Base-by-base conservation (phyloP, 2,888 invertebrate species). In the Aphrophora alni region DNA sequence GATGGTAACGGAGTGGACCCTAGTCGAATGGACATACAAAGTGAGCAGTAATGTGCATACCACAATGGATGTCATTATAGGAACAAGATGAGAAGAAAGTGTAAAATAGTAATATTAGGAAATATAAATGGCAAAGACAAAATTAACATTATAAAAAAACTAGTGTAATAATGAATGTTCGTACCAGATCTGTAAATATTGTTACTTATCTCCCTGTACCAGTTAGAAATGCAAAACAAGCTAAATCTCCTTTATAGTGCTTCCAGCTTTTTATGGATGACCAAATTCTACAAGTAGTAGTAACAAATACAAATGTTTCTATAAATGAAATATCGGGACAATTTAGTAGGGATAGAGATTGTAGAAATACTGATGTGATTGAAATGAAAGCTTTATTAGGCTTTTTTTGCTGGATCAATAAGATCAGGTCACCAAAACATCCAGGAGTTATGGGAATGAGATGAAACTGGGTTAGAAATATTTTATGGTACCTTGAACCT, bases 311-410 rank as follows among this genome's bases (percentile, higher is more conserved):
- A 59, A 79, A 79, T 75, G 38, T 79, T 4, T 73, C 17, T 24
- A 77, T 77, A 25, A 38, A 69, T 1, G 68, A 25, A 14, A 77
- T n/a, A 24, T 2, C 77, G 2, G 69, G n/a, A 25, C 27, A 17
- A 17, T 79, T 74, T 25, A 25, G 27, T 3, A 25, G 79, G n/a
- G 17, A 26, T n/a, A 25, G 74, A 68, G 74, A 68, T 38, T 21
- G 38, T 21, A 77, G 38, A 70, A 27, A 17, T 0, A 79, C 79
- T 24, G 74, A 73, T 68, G 27, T 27, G 7, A 28, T 51, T 68
- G 79, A 79, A 74, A 26, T 79, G 24, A 78, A 74, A 27, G 59
- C 68, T 17, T 73, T 79, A 59, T 33, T 74, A 8, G 79, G 79
- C 0, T 38, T 79, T 14, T 68, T 73, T 78, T 17, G 78, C 78